phyloP scores from a whole-genome alignment of 1,140 invertebrate species.

The Macrobrachium nipponense region DNA sequence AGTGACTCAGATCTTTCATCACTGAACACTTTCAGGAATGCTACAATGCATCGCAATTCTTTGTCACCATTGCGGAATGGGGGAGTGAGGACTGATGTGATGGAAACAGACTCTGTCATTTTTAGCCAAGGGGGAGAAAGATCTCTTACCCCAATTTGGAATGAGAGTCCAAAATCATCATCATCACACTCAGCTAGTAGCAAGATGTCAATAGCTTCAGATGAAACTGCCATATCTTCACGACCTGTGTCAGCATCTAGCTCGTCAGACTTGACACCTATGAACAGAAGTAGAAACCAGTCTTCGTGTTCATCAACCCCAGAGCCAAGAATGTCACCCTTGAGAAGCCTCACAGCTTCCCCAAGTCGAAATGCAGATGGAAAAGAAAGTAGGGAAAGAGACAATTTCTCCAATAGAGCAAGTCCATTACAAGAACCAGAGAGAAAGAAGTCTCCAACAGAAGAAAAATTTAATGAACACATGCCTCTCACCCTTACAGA shows the following conservation, averaged over 20 bases:
- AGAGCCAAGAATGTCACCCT: slow-evolving; percentile 14
- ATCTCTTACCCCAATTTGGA: slow-evolving; percentile 31
- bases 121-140: slow-evolving; percentile 35
- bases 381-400: not conserved
- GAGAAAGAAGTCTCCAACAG: not conserved
- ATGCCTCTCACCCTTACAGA: slow-evolving; percentile 43
- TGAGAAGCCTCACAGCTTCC: slow-evolving; percentile 25
- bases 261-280: not conserved
- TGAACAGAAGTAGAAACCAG: slow-evolving; percentile 15
- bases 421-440: slow-evolving; percentile 18
- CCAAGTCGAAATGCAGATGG: slow-evolving; percentile 13
- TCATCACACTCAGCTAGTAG: slow-evolving; percentile 31
- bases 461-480: slow-evolving; percentile 45
- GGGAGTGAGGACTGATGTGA: slow-evolving; percentile 28
- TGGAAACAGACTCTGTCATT: slow-evolving; percentile 56
- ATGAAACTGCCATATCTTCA: slow-evolving; percentile 29
- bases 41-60: slow-evolving; percentile 42
- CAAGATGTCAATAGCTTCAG: slow-evolving; percentile 23
- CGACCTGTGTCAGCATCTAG: slow-evolving; percentile 41
- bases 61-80: slow-evolving; percentile 31
- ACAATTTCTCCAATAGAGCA: not conserved
- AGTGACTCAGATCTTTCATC: slow-evolving; percentile 63
- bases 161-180: slow-evolving; percentile 14
- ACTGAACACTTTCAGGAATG: slow-evolving; percentile 53
- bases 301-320: slow-evolving; percentile 29